Percentiles rank a stretch among this genome's conserved stretches.
Evolutionary conservation across 2,888 invertebrate species (phyloP).

Genomic region (Aphidoletes aphidimyza): DNA sequence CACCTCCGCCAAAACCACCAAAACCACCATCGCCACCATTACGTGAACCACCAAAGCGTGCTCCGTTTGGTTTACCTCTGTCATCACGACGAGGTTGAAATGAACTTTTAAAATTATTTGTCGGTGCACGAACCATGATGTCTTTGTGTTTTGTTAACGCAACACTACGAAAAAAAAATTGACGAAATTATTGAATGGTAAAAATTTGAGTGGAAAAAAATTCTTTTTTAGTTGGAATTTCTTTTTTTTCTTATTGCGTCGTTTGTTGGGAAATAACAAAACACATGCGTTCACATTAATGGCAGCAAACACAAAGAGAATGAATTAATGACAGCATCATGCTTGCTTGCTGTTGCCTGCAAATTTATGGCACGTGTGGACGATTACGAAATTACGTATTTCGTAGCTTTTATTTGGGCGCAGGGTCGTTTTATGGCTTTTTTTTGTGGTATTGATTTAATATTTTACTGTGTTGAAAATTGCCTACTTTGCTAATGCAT

Average conservation of each 20-base stretch:
- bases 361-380: not conserved
- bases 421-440: not conserved
- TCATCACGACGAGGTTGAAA: not conserved
- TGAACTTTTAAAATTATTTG: constrained; percentile 3
- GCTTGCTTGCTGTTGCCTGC: not conserved
- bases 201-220: not conserved
- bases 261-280: constrained; percentile 29
- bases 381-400: constrained; percentile 11
- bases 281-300: constrained; percentile 50
- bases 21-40: constrained; percentile 56
- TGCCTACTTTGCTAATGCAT: not conserved
- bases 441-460: not conserved
- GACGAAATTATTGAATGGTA: not conserved
- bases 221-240: not conserved
- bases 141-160: constrained; percentile 40
- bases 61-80: not conserved
- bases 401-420: not conserved
- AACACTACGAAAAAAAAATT: not conserved
- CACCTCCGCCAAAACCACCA: constrained; percentile 57
- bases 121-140: constrained; percentile 52
- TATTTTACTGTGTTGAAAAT: not conserved
- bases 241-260: constrained; percentile 28
- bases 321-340: constrained; percentile 42
- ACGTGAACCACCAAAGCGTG: constrained; percentile 15
- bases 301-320: constrained; percentile 54